Conservation (phyloP, 2,888 invertebrate genomes). For the Argyresthia albistria region DNA sequence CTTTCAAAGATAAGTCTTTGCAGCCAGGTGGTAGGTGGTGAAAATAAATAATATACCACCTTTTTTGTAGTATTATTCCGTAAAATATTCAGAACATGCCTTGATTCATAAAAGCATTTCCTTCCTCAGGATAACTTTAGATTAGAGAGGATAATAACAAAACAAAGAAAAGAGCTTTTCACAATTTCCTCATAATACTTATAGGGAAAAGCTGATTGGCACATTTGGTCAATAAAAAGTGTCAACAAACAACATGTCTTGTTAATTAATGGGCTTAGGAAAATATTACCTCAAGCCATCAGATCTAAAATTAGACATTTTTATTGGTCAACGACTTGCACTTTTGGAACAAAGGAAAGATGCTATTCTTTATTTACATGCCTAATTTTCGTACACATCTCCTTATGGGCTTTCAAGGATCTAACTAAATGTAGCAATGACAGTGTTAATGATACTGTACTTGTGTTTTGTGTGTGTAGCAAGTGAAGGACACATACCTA, state of each 20-base stretch:
- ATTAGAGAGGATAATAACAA: neutral
- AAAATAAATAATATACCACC: too few species aligned
- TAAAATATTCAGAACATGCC: too few species aligned
- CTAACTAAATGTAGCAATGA: neutral
- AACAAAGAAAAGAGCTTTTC: too few species aligned
- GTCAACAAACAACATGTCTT: neutral
- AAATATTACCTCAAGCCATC: conserved; percentile 7
- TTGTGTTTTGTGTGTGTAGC: neutral
- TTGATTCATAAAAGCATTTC: too few species aligned
- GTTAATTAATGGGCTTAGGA: neutral
- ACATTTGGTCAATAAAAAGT: neutral
- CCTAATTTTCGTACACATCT: neutral
- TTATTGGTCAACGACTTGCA: conserved; percentile 49
- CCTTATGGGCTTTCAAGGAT: neutral
- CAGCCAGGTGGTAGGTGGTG: too few species aligned
- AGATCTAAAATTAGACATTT: conserved; percentile 54
- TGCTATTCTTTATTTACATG: neutral
- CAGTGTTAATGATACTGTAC: neutral
- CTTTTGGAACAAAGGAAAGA: conserved; percentile 51
- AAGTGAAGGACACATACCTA: conserved; percentile 4
- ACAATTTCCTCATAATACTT: too few species aligned
- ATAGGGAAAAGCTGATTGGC: too few species aligned
- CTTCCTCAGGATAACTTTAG: neutral
- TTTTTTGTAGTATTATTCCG: too few species aligned
- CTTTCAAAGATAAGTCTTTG: too few species aligned